Evolutionary conservation across 2,888 invertebrate genomes (phyloP).

Genomic region (Drosophila colorata): DNA sequence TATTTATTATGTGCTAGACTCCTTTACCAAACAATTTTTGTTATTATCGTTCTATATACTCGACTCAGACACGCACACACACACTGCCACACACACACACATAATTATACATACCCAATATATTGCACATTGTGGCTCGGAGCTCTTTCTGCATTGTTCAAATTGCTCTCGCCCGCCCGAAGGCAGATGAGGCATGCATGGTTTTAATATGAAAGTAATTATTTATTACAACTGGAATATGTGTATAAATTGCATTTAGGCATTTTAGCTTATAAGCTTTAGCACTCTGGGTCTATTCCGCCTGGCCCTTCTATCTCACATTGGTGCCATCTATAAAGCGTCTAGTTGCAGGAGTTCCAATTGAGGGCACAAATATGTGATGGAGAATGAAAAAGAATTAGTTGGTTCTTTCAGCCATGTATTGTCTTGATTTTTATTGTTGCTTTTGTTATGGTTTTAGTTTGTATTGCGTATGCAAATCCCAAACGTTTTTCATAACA

Average conservation of each 20-base stretch:
- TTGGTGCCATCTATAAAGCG: background rate
- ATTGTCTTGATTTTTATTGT: conserved; percentile 30
- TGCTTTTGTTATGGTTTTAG: conserved; percentile 44
- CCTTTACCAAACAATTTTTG: conserved; percentile 58
- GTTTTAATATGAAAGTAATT: conserved; percentile 45
- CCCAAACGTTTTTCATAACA: conserved; percentile 51
- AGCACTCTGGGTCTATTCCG: background rate
- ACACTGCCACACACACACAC: background rate
- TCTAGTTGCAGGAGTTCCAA: conserved; percentile 11
- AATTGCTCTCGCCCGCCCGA: conserved; percentile 5
- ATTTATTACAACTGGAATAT: conserved; percentile 19
- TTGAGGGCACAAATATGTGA: conserved; percentile 23
- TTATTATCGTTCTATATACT: conserved; percentile 51
- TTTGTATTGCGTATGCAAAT: conserved; percentile 57
- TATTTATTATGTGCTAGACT: conserved; percentile 76
- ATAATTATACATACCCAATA: conserved; percentile 35
- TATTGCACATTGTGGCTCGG: conserved; percentile 39
- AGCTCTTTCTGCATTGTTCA: conserved; percentile 20
- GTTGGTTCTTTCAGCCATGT: conserved; percentile 22
- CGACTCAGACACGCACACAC: conserved; percentile 1
- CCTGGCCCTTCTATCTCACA: background rate
- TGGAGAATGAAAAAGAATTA: conserved; percentile 28
- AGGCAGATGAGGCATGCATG: conserved; percentile 9
- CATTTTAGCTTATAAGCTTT: conserved; percentile 6
- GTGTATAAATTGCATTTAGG: conserved; percentile 8